phyloP scores from a whole-genome alignment of 2,113 vertebrate genomes.

The Vulpes vulpes region DNA sequence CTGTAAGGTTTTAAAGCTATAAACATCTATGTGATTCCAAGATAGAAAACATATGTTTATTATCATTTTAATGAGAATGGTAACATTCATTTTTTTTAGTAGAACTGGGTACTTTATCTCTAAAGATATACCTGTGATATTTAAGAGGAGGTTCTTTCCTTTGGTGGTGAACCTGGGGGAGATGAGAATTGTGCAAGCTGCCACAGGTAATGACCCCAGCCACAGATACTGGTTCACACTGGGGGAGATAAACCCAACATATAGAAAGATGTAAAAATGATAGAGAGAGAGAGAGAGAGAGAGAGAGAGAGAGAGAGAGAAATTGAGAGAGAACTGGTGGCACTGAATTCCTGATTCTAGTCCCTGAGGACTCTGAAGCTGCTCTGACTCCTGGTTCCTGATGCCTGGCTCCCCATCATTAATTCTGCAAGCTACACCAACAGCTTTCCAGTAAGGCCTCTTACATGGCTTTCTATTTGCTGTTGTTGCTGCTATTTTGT shows the following conservation, averaged over 20 bases:
- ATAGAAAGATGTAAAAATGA: not conserved
- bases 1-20: not conserved
- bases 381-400: not conserved
- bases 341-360: not conserved
- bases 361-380: not conserved
- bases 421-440: not conserved
- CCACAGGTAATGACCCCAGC: not conserved
- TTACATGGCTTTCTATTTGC: not conserved
- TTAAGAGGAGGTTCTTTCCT: not conserved
- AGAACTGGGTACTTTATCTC: not conserved
- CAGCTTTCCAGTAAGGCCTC: not conserved
- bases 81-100: not conserved
- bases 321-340: not conserved
- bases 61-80: not conserved
- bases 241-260: not conserved
- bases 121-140: not conserved
- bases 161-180: not conserved
- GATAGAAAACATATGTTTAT: not conserved
- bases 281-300: not conserved
- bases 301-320: not conserved
- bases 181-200: not conserved
- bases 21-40: not conserved
- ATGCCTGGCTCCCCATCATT: not conserved
- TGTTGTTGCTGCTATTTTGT: not conserved
- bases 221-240: not conserved